Conservation (phyloP, 2,797 vertebrate genomes). For the Philypnodon macrostomus region DNA sequence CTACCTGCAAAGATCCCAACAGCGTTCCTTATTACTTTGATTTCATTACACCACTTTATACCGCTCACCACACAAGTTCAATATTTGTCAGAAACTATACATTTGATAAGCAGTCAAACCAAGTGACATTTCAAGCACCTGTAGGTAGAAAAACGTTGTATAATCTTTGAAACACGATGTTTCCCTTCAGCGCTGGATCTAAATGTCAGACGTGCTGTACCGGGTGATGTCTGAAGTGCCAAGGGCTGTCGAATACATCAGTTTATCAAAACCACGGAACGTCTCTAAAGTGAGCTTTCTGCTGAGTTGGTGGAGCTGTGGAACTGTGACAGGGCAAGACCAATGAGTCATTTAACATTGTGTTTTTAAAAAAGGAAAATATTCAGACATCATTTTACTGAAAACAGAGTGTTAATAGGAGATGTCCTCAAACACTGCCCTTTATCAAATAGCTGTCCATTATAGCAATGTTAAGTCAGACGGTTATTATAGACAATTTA, state of each 20-base stretch:
- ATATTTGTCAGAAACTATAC: conserved; percentile 9
- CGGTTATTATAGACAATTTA: no score
- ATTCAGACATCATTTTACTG: no score
- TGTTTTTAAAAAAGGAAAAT: no score
- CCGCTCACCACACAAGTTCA: conserved; percentile 6
- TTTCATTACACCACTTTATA: not conserved
- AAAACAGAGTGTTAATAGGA: no score
- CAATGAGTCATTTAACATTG: not conserved
- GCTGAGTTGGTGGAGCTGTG: not conserved
- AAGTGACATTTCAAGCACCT: not conserved
- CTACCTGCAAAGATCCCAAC: not conserved
- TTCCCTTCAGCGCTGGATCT: not conserved
- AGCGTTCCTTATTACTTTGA: conserved; percentile 3
- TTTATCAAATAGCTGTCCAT: no score
- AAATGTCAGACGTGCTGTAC: not conserved
- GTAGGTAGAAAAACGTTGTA: not conserved
- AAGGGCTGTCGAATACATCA: conserved; percentile 4
- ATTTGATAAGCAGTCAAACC: conserved; percentile 8
- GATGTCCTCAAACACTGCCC: no score
- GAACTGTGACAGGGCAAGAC: conserved; percentile 1
- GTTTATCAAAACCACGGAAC: conserved; percentile 14
- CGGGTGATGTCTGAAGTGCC: conserved; percentile 2
- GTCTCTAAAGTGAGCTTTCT: conserved; percentile 8
- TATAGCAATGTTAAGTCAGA: no score
- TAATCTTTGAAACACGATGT: conserved; percentile 1